A percentile compares a stretch with the other conserved stretches of the same genome.
phyloP scores from a whole-genome alignment of 1,140 invertebrate genomes.

The Penaeus chinensis region DNA sequence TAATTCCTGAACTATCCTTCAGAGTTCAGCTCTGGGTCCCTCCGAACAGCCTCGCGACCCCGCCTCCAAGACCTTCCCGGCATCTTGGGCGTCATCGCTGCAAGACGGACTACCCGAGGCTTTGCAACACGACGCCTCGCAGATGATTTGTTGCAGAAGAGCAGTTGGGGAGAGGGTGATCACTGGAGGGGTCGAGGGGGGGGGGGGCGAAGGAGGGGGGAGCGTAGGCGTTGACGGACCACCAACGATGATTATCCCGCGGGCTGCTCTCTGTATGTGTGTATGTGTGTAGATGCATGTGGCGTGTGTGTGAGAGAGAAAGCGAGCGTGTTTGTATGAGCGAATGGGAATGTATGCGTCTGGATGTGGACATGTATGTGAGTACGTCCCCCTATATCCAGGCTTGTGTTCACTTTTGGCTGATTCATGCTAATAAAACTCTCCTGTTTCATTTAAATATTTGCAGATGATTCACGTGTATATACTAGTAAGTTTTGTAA shows the following conservation, averaged over 20 bases:
- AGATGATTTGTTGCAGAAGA: constrained; percentile 51
- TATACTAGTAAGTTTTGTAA: background rate
- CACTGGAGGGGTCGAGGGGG: background rate
- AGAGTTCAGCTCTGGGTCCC: background rate
- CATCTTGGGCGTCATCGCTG: background rate
- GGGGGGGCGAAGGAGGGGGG: background rate
- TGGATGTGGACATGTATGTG: background rate
- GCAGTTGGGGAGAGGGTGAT: background rate
- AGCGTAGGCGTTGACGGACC: constrained; percentile 32
- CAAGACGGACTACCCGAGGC: constrained; percentile 12
- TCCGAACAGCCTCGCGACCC: background rate
- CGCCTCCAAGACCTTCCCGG: background rate
- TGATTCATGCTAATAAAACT: too few species aligned
- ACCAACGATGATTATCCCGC: constrained; percentile 27
- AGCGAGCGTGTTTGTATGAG: background rate
- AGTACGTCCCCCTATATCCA: background rate
- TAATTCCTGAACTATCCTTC: background rate
- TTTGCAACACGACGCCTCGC: constrained; percentile 33
- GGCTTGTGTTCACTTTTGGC: too few species aligned
- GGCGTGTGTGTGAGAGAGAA: background rate
- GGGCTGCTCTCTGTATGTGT: background rate
- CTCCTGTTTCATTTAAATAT: background rate
- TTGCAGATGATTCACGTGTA: background rate
- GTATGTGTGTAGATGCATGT: constrained; percentile 10
- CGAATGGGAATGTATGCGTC: background rate